A percentile compares a stretch with the other conserved stretches of the same genome.
These are phyloP conservation scores for Panthera leo DNA, from an alignment of 2,113 vertebrate genomes.

Conservation along the genomic window DNA sequence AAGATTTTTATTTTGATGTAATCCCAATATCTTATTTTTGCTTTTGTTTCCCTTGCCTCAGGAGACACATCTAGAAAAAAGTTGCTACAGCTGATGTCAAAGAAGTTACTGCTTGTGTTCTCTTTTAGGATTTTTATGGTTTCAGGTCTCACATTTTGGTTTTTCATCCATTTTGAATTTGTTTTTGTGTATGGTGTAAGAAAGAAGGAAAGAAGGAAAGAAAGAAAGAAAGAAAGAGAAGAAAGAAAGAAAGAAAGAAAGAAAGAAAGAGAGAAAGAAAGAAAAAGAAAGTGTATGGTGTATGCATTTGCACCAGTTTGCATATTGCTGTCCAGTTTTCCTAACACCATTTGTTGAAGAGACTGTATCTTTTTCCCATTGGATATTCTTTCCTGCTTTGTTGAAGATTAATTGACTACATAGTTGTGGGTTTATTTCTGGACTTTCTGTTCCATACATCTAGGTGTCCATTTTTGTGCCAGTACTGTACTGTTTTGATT, in stretches of 20 bases:
- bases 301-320: too few species aligned
- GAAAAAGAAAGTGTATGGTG: too few species aligned
- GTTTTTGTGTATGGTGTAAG: not conserved
- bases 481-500: not conserved
- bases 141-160: not conserved
- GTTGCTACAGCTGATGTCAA: not conserved
- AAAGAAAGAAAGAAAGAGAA: too few species aligned
- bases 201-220: not conserved
- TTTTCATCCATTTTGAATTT: not conserved
- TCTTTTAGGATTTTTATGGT: not conserved
- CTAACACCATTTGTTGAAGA: not conserved
- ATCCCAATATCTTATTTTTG: not conserved
- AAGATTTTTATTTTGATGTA: not conserved
- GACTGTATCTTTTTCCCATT: not conserved
- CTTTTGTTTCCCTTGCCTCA: not conserved
- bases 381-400: not conserved
- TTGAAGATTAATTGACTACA: not conserved
- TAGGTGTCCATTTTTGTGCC: not conserved
- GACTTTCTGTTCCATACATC: not conserved
- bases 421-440: not conserved
- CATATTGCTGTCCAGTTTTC: not conserved
- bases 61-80: not conserved
- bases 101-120: not conserved
- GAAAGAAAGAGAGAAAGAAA: too few species aligned
- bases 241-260: too few species aligned